phyloP scores from a whole-genome alignment of 2,888 invertebrate genomes.

The Aphelenchoides bicaudatus region DNA sequence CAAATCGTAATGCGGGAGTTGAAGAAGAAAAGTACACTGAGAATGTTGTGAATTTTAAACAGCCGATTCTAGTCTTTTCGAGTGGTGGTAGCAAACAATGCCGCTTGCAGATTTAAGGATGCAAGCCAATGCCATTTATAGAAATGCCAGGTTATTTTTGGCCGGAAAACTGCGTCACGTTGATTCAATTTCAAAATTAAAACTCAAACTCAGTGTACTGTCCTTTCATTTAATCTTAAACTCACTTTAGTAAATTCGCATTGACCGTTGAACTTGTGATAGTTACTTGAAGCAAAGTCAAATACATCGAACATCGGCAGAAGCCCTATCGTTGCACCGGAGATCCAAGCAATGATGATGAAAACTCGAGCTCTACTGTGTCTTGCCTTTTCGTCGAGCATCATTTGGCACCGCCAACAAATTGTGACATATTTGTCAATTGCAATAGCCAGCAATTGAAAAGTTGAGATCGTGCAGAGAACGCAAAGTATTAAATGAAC shows the following conservation, averaged over 20 bases:
- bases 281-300: conserved; percentile 42
- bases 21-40: too few relatives aligned
- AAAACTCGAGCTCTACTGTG: conserved; percentile 45
- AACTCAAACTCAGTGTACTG: too few relatives aligned
- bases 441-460: conserved; percentile 59
- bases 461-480: conserved; percentile 58
- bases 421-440: conserved; percentile 58
- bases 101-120: too few relatives aligned
- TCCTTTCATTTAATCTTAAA: too few relatives aligned
- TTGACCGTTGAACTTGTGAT: conserved; percentile 29
- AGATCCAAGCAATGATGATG: conserved; percentile 48
- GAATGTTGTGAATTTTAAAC: too few relatives aligned
- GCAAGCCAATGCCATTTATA: too few relatives aligned
- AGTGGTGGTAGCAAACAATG: too few relatives aligned
- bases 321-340: conserved; percentile 48
- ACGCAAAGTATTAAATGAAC: conserved; percentile 56
- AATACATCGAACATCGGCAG: conserved; percentile 56
- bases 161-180: too few relatives aligned
- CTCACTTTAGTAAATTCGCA: conserved; percentile 38
- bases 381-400: conserved; percentile 36
- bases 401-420: conserved; percentile 41
- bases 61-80: too few relatives aligned
- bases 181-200: too few relatives aligned
- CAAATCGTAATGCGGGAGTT: not conserved
- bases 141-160: too few relatives aligned